phyloP scores from a whole-genome alignment of 1,140 invertebrate species.

The Chymomyza costata region DNA sequence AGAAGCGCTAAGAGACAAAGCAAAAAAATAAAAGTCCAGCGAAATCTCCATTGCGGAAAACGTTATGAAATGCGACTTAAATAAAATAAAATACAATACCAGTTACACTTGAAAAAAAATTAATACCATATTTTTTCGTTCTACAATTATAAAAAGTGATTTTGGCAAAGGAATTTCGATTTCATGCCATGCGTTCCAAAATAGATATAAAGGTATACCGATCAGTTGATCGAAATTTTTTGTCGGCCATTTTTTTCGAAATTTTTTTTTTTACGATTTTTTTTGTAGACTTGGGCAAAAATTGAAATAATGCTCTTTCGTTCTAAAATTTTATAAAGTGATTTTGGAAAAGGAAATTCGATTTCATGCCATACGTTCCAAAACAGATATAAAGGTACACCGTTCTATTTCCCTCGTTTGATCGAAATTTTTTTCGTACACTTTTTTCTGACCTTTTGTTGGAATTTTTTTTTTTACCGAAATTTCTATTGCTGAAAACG shows the following conservation, averaged over 20 bases:
- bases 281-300: too few relatives aligned
- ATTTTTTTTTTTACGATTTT: too few relatives aligned
- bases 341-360: background rate
- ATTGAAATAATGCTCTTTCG: too few relatives aligned
- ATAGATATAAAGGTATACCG: background rate
- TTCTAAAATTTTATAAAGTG: background rate
- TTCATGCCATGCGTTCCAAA: background rate
- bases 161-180: background rate
- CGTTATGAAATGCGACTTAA: slow-evolving; percentile 40
- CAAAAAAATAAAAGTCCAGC: slow-evolving; percentile 6
- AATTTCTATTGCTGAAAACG: too few relatives aligned
- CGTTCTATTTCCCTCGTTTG: background rate
- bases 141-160: background rate
- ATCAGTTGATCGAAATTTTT: background rate
- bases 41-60: slow-evolving; percentile 41
- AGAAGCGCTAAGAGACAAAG: slow-evolving; percentile 9
- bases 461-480: too few relatives aligned
- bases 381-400: background rate
- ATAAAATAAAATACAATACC: slow-evolving; percentile 19
- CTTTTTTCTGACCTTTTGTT: too few relatives aligned
- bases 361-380: background rate
- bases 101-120: background rate
- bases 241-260: background rate
- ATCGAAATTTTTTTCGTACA: background rate
- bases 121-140: background rate